These are phyloP conservation scores for Poicephalus gulielmi DNA, from an alignment of 2,113 vertebrate genomes.

Conservation along the genomic window DNA sequence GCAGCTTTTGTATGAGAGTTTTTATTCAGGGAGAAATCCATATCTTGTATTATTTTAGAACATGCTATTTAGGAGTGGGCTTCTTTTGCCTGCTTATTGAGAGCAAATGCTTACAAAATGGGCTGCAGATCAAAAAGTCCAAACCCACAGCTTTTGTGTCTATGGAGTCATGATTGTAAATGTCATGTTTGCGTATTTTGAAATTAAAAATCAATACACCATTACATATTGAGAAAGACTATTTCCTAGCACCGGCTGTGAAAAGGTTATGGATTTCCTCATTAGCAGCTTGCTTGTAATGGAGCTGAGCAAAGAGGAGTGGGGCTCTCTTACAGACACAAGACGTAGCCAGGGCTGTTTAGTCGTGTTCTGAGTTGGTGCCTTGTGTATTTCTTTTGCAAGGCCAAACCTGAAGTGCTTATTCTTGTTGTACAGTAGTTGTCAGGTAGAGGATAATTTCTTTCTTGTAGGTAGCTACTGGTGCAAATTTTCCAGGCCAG, in stretches of 20 bases:
- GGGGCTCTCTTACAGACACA: background rate
- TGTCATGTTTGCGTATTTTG: constrained; percentile 67
- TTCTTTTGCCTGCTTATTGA: background rate
- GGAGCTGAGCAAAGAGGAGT: background rate
- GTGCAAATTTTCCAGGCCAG: background rate
- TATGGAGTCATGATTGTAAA: constrained; percentile 26
- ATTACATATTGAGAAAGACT: background rate
- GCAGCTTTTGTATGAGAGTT: background rate
- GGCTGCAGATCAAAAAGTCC: background rate
- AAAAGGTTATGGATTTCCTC: constrained; percentile 62
- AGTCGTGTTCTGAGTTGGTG: rapidly evolving
- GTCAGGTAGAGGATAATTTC: background rate
- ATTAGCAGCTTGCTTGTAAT: background rate
- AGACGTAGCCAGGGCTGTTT: rapidly evolving
- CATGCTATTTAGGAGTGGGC: background rate
- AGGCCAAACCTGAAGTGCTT: background rate
- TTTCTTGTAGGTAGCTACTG: background rate
- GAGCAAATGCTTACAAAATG: background rate
- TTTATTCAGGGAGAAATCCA: background rate
- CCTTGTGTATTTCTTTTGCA: background rate
- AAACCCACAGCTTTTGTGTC: constrained; percentile 18
- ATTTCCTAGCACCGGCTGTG: constrained; percentile 17
- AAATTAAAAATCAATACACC: constrained; percentile 67
- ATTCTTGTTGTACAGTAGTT: background rate
- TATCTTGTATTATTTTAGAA: background rate